Evolutionary conservation across 2,888 invertebrate species (phyloP).

Genomic region (Eledona agricola): DNA sequence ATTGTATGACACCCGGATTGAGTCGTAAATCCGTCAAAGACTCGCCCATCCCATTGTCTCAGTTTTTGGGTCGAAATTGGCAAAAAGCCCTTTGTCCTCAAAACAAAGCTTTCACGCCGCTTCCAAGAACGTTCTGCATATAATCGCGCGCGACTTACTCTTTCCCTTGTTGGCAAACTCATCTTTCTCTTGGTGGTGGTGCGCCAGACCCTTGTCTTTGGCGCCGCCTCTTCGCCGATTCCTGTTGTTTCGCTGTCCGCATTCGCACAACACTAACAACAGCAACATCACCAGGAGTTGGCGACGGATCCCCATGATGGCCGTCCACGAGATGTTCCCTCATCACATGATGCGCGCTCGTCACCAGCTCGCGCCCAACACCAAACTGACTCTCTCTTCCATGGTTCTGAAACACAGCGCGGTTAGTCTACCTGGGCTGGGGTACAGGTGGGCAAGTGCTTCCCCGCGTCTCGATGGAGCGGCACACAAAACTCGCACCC

Average conservation of each 20-base stretch:
- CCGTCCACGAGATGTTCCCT: constrained; percentile 21
- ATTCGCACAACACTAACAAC: constrained; percentile 29
- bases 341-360: constrained; percentile 49
- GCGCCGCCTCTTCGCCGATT: constrained; percentile 27
- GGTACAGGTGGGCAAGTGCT: constrained; percentile 23
- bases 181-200: constrained; percentile 48
- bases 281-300: constrained; percentile 37
- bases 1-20: too few relatives aligned
- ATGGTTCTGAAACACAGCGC: constrained; percentile 49
- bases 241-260: constrained; percentile 20
- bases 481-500: constrained; percentile 8
- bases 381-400: constrained; percentile 43
- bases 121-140: constrained; percentile 5
- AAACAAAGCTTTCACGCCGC: background rate
- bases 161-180: constrained; percentile 58
- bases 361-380: constrained; percentile 45
- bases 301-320: constrained; percentile 42
- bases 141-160: constrained; percentile 52
- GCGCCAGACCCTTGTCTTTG: constrained; percentile 32
- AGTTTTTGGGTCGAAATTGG: background rate
- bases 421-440: constrained; percentile 35
- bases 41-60: constrained; percentile 3
- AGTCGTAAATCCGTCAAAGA: constrained; percentile 13
- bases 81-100: too few relatives aligned
- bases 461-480: constrained; percentile 4